Percentiles rank a stretch among this genome's conserved stretches.
phyloP scores from a whole-genome alignment of 2,113 vertebrate genomes.

The Myanophis thanlyinensis region DNA sequence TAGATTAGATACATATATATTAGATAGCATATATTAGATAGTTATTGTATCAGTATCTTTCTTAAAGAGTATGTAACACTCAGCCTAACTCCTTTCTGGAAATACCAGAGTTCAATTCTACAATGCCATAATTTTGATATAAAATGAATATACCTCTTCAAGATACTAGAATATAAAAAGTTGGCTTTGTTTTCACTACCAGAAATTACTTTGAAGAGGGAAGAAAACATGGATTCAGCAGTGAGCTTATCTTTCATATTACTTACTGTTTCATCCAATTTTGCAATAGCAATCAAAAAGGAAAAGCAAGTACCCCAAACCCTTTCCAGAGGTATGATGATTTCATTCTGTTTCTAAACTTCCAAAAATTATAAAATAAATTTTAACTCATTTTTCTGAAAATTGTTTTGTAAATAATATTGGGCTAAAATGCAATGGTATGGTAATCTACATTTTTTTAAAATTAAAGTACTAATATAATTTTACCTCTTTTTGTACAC shows the following conservation, averaged over 20 bases:
- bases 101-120: background rate
- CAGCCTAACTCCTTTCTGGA: background rate
- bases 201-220: background rate
- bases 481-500: background rate
- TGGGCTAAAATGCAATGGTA: background rate
- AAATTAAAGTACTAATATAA: background rate
- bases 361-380: background rate
- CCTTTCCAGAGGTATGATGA: conserved; percentile 70
- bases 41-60: background rate
- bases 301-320: conserved; percentile 68
- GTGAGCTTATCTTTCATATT: conserved; percentile 58
- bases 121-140: background rate
- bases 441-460: background rate
- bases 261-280: conserved; percentile 63
- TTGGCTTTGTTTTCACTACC: conserved; percentile 35
- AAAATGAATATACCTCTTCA: background rate
- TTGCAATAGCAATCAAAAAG: conserved; percentile 67
- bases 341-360: conserved; percentile 8
- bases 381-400: background rate
- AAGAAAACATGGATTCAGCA: conserved; percentile 54
- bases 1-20: too few relatives aligned
- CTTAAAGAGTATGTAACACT: too few relatives aligned
- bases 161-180: background rate
- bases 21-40: too few relatives aligned
- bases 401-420: background rate